These are phyloP conservation scores for Bagarius yarrelli DNA, from an alignment of 2,113 vertebrate genomes.

Conservation along the genomic window DNA sequence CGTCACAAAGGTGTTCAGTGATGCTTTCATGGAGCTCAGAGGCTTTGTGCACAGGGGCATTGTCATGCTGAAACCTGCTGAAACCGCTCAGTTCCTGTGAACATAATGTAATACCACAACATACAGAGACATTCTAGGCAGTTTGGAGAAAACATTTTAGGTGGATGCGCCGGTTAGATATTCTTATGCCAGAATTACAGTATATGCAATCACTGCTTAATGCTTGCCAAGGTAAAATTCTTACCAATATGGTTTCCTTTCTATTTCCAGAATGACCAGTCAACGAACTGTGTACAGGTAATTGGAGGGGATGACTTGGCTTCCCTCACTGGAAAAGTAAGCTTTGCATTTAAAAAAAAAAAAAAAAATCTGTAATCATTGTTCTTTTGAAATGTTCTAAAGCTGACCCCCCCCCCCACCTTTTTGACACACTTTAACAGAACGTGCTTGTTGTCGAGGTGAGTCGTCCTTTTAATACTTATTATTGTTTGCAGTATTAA, in stretches of 20 bases:
- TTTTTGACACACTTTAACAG: constrained; percentile 58
- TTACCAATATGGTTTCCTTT: not conserved
- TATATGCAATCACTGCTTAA: not conserved
- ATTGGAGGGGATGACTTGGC: constrained; percentile 78
- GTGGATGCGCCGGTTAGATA: too few relatives aligned
- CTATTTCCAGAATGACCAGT: constrained; percentile 72
- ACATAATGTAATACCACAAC: too few relatives aligned
- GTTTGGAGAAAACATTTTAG: too few relatives aligned
- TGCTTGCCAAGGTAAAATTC: too few relatives aligned
- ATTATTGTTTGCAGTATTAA: too few relatives aligned
- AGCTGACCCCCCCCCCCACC: not conserved
- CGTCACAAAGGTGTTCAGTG: too few relatives aligned
- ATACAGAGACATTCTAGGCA: too few relatives aligned
- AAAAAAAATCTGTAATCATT: too few relatives aligned
- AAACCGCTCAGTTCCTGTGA: too few relatives aligned
- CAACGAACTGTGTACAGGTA: constrained; percentile 72
- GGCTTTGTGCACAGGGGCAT: too few relatives aligned
- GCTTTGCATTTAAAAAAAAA: constrained; percentile 34
- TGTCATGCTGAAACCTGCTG: too few relatives aligned
- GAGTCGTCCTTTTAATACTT: constrained; percentile 50
- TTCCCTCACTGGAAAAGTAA: constrained; percentile 75
- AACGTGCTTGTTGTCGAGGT: constrained; percentile 87
- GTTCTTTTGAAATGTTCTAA: not conserved
- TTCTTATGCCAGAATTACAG: not conserved
- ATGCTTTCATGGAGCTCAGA: too few relatives aligned